These are phyloP conservation scores for Philopedon plagiatum DNA, from an alignment of 2,888 invertebrate genomes.

Conservation along the genomic window DNA sequence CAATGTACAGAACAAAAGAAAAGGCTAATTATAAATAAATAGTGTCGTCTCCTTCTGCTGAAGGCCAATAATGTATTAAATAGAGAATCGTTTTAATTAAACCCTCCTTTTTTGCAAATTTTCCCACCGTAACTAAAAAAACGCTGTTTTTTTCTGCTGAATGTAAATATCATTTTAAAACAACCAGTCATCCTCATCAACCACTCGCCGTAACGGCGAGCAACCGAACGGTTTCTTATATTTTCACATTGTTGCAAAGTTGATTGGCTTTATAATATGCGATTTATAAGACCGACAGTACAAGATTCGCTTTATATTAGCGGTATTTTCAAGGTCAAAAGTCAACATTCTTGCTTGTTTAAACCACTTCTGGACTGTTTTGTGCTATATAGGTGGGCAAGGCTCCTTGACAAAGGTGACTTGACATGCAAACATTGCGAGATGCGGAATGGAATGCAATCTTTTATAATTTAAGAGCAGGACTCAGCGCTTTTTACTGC, in stretches of 20 bases:
- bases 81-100: too few species aligned
- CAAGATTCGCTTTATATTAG: slow-evolving; percentile 49
- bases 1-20: too few species aligned
- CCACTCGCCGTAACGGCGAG: background rate
- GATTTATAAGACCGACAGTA: slow-evolving; percentile 15
- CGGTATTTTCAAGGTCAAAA: slow-evolving; percentile 59
- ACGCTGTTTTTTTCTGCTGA: background rate
- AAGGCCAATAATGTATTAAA: too few species aligned
- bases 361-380: background rate
- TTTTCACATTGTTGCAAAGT: slow-evolving; percentile 6
- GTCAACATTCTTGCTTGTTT: slow-evolving; percentile 55
- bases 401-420: background rate
- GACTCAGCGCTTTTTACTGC: too few species aligned
- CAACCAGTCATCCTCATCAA: background rate
- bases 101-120: too few species aligned
- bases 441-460: background rate
- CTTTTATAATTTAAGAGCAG: background rate
- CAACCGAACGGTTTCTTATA: slow-evolving; percentile 6
- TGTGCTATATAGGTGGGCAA: background rate
- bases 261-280: slow-evolving; percentile 11
- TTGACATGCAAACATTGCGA: background rate
- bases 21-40: too few species aligned
- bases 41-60: too few species aligned
- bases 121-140: background rate
- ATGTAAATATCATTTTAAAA: background rate